phyloP scores from a whole-genome alignment of 2,797 vertebrate species.

The Anniella stebbinsi region DNA sequence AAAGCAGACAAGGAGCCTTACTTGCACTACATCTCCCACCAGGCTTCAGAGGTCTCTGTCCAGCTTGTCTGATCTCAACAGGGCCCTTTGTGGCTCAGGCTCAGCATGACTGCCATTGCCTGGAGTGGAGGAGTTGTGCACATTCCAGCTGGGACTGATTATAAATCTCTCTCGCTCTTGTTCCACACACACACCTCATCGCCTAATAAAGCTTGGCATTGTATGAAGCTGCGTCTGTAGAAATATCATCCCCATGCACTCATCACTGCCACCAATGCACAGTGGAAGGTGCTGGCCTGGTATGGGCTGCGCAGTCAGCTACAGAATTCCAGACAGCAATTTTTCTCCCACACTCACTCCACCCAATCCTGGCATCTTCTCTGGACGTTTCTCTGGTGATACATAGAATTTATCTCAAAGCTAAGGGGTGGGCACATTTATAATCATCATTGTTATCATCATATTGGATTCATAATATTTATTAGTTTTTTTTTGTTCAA shows the following conservation, averaged over 20 bases:
- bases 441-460: neutral
- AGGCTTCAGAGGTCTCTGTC: neutral
- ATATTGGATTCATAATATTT: neutral
- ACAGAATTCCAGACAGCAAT: neutral
- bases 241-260: neutral
- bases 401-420: neutral
- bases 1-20: neutral
- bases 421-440: neutral
- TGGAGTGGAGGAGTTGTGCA: conserved; percentile 17
- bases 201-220: conserved; percentile 16
- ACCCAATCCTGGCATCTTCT: neutral
- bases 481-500: neutral
- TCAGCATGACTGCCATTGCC: neutral
- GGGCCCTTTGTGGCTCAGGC: neutral
- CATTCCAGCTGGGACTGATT: neutral
- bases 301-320: neutral
- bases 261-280: neutral
- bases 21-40: neutral
- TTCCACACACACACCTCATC: neutral
- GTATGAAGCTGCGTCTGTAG: neutral
- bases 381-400: neutral
- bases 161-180: neutral
- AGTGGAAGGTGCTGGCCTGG: neutral
- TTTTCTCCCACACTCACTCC: neutral
- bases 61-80: neutral